Evolutionary conservation across 2,113 vertebrate species (phyloP).

Genomic region (Micromys minutus): DNA sequence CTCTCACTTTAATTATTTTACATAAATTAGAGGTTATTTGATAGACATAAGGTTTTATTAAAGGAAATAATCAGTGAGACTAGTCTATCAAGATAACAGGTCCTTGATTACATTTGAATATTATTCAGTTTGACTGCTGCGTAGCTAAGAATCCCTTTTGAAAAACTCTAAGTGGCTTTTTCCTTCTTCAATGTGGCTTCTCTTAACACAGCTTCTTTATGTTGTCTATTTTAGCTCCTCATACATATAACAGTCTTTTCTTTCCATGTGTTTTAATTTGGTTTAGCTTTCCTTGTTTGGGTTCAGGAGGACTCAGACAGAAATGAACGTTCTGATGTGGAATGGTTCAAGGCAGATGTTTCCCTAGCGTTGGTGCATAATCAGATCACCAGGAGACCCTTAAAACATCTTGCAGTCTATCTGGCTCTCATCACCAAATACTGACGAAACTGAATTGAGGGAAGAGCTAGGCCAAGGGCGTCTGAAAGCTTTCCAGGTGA

Average conservation of each 20-base stretch:
- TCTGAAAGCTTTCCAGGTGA: not conserved
- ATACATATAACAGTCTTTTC: slow-evolving; percentile 8
- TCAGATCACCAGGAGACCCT: slow-evolving; percentile 18
- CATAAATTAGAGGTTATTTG: slow-evolving; percentile 66
- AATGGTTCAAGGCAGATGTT: slow-evolving; percentile 43
- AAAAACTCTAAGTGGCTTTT: slow-evolving; percentile 57
- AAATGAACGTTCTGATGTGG: slow-evolving; percentile 52
- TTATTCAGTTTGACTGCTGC: slow-evolving; percentile 50
- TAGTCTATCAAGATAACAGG: slow-evolving; percentile 41
- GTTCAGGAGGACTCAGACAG: slow-evolving; percentile 17
- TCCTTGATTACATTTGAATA: slow-evolving; percentile 75
- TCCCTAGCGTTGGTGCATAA: slow-evolving; percentile 4
- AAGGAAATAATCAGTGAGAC: slow-evolving; percentile 63
- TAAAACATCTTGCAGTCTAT: not conserved
- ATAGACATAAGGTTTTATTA: slow-evolving; percentile 52
- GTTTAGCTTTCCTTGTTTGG: slow-evolving; percentile 31
- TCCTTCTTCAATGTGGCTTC: not conserved
- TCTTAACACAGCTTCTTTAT: slow-evolving; percentile 31
- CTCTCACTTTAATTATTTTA: slow-evolving; percentile 63
- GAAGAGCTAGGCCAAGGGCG: not conserved
- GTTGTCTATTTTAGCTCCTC: not conserved
- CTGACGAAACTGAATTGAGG: not conserved
- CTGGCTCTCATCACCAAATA: not conserved
- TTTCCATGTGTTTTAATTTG: not conserved
- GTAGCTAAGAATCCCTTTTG: slow-evolving; percentile 4